phyloP scores from a whole-genome alignment of 2,797 vertebrate species.

The Platyrinchus mystaceus region DNA sequence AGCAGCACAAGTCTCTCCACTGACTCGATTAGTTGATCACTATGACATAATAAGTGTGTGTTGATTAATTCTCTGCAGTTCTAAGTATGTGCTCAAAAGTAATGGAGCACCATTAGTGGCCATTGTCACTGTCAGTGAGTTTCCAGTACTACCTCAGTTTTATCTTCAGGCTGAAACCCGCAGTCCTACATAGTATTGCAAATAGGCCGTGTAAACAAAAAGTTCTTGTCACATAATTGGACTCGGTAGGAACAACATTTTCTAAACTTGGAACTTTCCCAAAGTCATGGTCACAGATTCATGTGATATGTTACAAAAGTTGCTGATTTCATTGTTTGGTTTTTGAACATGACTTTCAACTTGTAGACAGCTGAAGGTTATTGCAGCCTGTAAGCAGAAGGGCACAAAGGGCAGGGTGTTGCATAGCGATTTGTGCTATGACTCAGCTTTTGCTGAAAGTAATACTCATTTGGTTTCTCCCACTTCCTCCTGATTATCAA shows the following conservation, averaged over 20 bases:
- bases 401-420: constrained; percentile 22
- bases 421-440: not conserved
- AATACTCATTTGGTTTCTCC: not conserved
- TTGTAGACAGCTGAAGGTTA: constrained; percentile 9
- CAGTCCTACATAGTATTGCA: not conserved
- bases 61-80: not conserved
- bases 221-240: not conserved
- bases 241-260: not conserved
- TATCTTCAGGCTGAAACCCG: not conserved
- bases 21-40: not conserved
- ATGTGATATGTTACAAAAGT: constrained; percentile 58
- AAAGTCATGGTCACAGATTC: constrained; percentile 22
- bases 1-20: not conserved
- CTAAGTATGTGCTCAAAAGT: not conserved
- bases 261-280: constrained; percentile 39
- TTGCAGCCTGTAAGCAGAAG: not conserved
- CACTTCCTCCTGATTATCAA: constrained; percentile 31
- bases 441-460: constrained; percentile 56
- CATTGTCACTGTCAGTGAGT: not conserved
- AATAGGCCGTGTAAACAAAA: not conserved
- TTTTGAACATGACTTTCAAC: constrained; percentile 46
- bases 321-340: constrained; percentile 47
- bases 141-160: not conserved
- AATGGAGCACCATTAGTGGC: not conserved
- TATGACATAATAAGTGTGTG: not conserved